Base-by-base conservation (phyloP, 2,888 invertebrate species). In the Netelia fuscicornis region DNA sequence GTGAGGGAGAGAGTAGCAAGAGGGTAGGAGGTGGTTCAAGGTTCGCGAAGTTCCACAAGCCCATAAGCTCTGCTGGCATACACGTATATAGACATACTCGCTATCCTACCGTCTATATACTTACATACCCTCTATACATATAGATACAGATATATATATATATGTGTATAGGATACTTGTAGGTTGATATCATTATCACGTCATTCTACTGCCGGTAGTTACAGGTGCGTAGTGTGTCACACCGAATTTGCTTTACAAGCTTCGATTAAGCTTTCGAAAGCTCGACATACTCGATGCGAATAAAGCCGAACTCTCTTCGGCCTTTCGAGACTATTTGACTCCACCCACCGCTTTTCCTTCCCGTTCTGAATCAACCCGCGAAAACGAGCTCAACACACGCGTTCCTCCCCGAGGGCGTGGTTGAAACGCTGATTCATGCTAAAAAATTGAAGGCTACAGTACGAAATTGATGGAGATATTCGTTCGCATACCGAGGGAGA, bases 161-260 rank as follows among this genome's bases (percentile, higher is more conserved):
- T 44, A 37, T 62, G 37, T 37, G 5, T 37, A 37, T 37, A 37
- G 37, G 23, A 58, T 64, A 48, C 58, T 72, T 58, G 68, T 68
- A 64, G 58, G 70, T 78, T 81, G 71, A 85, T 85, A 85, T 85
- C 85, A 79, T 85, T 85, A 85, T 85, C 85, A 85, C 79, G 85
- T 82, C 75, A 85, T 80, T 80, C 85, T 82, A 72, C 65, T 79
- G 79, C 79, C 58, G 42, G 75, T 71, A 75, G 85, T 85, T 82
- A 71, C 75, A 72, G 81, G 42, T 23, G 65, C 52, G 72, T 42
- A 13, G 80, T 64, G 23, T 56, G 67, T 44, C 20, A 70, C 13
- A 2, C 62, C 64, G 56, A 72, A 71, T 70, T 84, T 79, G 58
- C 82, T 60, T 79, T 65, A 54, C 65, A 79, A 82, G 79, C 75